Evolutionary conservation across 2,113 vertebrate genomes (phyloP).

Genomic region (human): DNA sequence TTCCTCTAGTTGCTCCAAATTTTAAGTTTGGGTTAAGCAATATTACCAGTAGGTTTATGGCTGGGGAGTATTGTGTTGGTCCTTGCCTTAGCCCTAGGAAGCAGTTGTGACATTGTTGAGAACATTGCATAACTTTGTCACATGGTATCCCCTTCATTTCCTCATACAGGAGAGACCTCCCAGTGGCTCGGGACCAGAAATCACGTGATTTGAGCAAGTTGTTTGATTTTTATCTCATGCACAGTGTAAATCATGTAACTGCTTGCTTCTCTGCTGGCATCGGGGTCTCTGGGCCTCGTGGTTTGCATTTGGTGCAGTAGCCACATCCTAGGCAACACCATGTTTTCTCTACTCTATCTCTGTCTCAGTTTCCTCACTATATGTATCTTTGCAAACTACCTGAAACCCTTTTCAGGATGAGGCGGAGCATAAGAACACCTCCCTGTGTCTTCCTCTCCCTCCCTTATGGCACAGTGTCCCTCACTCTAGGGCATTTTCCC

Average conservation of each 20-base stretch:
- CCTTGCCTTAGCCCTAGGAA: background rate
- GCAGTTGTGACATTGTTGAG: background rate
- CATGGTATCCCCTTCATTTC: background rate
- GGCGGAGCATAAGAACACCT: background rate
- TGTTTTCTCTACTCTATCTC: background rate
- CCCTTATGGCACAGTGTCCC: background rate
- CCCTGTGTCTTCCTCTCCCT: background rate
- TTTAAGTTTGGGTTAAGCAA: background rate
- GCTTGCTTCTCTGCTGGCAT: accelerated
- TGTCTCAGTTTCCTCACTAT: accelerated
- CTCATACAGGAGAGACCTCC: background rate
- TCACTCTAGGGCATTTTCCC: background rate
- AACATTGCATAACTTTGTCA: background rate
- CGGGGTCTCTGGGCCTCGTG: accelerated
- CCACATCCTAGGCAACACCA: accelerated
- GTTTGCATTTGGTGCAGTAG: accelerated
- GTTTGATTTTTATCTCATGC: background rate
- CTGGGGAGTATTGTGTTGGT: accelerated
- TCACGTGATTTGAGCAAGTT: background rate
- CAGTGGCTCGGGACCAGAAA: background rate
- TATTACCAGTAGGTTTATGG: accelerated
- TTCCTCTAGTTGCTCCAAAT: background rate
- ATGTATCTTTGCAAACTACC: background rate
- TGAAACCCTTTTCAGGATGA: background rate
- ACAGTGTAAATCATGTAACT: accelerated